Evolutionary conservation across 2,797 vertebrate species (phyloP).

Genomic region (Labroides dimidiatus): DNA sequence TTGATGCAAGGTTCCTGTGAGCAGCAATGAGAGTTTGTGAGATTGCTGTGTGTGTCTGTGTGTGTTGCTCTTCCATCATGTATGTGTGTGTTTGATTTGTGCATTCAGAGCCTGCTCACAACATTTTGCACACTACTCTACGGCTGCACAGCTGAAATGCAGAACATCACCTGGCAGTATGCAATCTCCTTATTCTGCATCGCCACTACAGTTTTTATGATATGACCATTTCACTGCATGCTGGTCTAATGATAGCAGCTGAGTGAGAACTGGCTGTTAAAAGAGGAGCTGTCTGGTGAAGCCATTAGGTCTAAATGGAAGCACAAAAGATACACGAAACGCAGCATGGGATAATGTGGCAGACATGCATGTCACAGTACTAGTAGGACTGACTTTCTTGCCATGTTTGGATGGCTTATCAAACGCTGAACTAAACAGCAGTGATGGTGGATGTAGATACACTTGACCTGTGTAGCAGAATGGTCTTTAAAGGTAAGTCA

Average conservation of each 20-base stretch:
- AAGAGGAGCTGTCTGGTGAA: conserved; percentile 36
- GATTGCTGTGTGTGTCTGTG: conserved; percentile 40
- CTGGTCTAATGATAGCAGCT: conserved; percentile 40
- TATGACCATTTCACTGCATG: conserved; percentile 50
- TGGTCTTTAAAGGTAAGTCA: conserved; percentile 10
- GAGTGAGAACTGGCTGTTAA: conserved; percentile 37
- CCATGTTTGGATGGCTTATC: conserved; percentile 29
- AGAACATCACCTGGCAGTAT: conserved; percentile 66
- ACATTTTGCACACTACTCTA: conserved; percentile 61
- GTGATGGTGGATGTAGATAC: neutral
- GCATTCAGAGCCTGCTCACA: conserved; percentile 75
- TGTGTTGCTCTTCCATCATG: conserved; percentile 35
- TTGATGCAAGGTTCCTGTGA: conserved; percentile 68
- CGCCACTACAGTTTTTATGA: conserved; percentile 44
- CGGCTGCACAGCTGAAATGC: conserved; percentile 66
- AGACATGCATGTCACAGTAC: conserved; percentile 15
- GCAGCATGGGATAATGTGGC: conserved; percentile 18
- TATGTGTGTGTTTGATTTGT: conserved; percentile 57
- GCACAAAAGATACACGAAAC: conserved; percentile 52
- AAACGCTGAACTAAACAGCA: neutral
- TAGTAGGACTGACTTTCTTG: conserved; percentile 11
- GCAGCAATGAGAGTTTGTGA: conserved; percentile 71
- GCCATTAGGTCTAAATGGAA: conserved; percentile 47
- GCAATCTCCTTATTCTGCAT: conserved; percentile 69
- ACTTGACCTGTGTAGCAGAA: neutral